Evolutionary conservation across 1,140 invertebrate genomes (phyloP), one percentile per base, ranked within the genome.

Genomic region (Pachyrhynchus sulphureomaculatus): DNA sequence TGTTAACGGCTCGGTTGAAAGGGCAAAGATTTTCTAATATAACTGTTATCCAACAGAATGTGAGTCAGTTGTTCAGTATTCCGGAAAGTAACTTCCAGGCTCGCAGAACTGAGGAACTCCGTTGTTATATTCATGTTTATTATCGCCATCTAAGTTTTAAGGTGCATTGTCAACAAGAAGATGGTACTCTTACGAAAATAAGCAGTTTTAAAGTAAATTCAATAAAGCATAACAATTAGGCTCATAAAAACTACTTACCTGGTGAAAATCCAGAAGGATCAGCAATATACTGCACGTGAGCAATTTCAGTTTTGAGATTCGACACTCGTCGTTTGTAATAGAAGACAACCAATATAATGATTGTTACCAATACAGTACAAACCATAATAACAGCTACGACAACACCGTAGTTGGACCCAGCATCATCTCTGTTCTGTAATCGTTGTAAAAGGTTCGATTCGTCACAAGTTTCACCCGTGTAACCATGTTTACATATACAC

Each of bases 251-350:
- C 5, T 32, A 6, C 5, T 47, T 59, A 68, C 63, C 60, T 24
- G 62, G 55, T 66, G 86, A 82, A 61, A 72, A 70, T 37, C 62
- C 68, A 44, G 60, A 76, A 0, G 90, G 88, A 69, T 93, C 88
- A n/a, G 87, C 88, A n/a, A 85, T 90, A 72, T 95, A 96, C 67
- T 93, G 89, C 1, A 95, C 92, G 76, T 93, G 90, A 17, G 86
- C 87, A 47, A 94, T 88, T 78, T 94, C 91, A 9, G 86, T 85
- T 75, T 95, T 95, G 1, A 95, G 78, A 76, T 88, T 87, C 18
- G 83, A 83, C 5, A 94, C 86, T 53, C 90, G 79, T 59, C 87
- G 80, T 45, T 86, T 83, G 79, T 92, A 92, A 75, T 94, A 92
- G 62, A 92, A 76, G 64, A 88, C 81, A 2, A 89, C 77, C 78